Percentiles rank a stretch among this genome's conserved stretches.
Evolutionary conservation across 2,797 vertebrate genomes (phyloP).

Genomic region (Clarias platycephalus): DNA sequence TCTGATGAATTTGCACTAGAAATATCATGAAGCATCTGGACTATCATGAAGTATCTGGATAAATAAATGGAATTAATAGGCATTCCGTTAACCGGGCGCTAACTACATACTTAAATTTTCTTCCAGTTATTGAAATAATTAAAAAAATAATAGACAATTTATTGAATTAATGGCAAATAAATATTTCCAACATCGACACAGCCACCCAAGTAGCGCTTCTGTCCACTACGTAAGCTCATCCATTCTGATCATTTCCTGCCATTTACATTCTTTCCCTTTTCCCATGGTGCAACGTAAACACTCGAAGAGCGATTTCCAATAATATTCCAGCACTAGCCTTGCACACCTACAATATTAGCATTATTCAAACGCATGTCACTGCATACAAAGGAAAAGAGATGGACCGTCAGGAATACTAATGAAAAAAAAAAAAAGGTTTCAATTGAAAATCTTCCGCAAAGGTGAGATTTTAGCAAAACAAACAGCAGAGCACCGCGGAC

Average conservation of each 20-base stretch:
- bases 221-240: neutral
- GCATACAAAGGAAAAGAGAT: conserved; percentile 38
- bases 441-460: conserved; percentile 9
- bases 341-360: neutral
- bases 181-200: neutral
- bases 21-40: neutral
- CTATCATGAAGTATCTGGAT: neutral
- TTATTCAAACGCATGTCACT: conserved; percentile 18
- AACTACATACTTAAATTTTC: neutral
- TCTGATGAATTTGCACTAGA: neutral
- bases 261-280: neutral
- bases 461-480: conserved; percentile 15
- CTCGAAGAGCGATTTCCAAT: neutral
- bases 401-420: conserved; percentile 10
- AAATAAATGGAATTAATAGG: neutral
- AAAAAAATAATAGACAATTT: neutral
- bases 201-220: neutral
- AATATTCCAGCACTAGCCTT: neutral
- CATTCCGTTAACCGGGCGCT: neutral
- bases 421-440: neutral
- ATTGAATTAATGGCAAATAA: neutral
- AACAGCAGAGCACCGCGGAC: conserved; percentile 24
- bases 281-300: neutral
- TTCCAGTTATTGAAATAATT: neutral
- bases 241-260: neutral